A percentile compares a stretch with the other conserved stretches of the same genome.
phyloP scores from a whole-genome alignment of 2,797 vertebrate genomes.

The Acipenser transmontanus region DNA sequence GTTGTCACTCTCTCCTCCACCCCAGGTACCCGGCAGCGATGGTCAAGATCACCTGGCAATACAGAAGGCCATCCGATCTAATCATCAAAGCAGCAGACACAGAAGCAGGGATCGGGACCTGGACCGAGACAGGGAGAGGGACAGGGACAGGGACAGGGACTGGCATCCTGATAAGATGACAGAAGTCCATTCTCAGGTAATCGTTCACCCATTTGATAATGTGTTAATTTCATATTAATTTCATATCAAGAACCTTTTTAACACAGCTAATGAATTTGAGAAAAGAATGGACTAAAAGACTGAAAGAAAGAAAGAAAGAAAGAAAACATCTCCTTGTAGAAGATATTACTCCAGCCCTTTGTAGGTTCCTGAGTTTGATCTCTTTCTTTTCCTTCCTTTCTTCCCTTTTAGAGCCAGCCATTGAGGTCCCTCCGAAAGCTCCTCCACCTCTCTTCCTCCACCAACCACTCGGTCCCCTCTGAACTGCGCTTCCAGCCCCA shows the following conservation, averaged over 20 bases:
- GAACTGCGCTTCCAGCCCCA: conserved; percentile 89
- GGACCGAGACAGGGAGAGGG: conserved; percentile 47
- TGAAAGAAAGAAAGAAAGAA: no score
- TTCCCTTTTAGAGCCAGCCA: conserved; percentile 77
- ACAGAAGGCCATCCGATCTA: conserved; percentile 81
- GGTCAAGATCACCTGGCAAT: conserved; percentile 77
- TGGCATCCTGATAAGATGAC: conserved; percentile 86
- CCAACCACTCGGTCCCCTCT: conserved; percentile 70
- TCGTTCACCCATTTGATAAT: no score
- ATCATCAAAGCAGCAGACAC: conserved; percentile 83
- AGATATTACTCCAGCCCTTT: no score
- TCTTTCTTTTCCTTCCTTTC: not conserved
- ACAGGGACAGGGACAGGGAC: conserved; percentile 31
- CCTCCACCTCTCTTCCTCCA: conserved; percentile 83
- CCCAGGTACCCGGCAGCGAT: conserved; percentile 72
- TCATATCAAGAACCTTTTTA: no score
- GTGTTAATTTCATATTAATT: no score
- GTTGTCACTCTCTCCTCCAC: conserved; percentile 16
- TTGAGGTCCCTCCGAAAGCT: conserved; percentile 93
- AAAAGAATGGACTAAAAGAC: no score
- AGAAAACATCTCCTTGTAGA: no score
- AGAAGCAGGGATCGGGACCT: conserved; percentile 81
- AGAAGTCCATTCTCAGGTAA: conserved; percentile 83
- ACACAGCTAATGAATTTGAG: no score
- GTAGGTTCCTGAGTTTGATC: not conserved